Percentiles rank a stretch among this genome's conserved stretches.
Conservation (phyloP, 2,113 vertebrate genomes). For the Lanius collurio region DNA sequence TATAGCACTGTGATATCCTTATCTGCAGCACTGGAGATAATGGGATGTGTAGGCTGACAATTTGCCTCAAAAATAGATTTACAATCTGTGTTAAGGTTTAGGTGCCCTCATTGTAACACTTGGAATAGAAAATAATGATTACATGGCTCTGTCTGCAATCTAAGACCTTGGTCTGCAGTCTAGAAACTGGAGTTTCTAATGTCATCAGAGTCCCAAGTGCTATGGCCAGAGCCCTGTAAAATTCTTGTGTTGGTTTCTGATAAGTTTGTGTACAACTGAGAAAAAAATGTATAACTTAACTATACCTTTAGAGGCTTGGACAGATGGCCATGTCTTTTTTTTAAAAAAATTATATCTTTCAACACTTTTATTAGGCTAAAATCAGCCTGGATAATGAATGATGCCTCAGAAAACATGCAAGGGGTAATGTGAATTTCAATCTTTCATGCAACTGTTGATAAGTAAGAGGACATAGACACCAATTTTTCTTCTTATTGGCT, state of each 20-base stretch:
- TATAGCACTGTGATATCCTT: neutral
- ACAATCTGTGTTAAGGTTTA: neutral
- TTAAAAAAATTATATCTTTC: neutral
- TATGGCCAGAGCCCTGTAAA: neutral
- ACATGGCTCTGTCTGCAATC: neutral
- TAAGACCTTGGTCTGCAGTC: neutral
- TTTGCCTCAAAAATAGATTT: neutral
- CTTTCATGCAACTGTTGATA: neutral
- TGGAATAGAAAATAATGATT: neutral
- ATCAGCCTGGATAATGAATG: neutral
- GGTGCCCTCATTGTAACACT: neutral
- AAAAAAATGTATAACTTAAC: neutral
- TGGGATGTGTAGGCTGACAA: accelerated
- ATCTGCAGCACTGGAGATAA: neutral
- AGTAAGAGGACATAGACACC: neutral
- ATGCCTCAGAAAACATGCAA: neutral
- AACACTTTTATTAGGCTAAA: neutral
- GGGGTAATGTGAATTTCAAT: neutral
- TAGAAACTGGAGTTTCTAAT: neutral
- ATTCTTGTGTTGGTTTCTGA: neutral
- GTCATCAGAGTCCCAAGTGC: neutral
- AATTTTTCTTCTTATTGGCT: neutral
- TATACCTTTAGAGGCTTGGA: neutral
- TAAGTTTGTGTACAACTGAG: neutral
- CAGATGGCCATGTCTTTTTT: neutral